Base-by-base conservation (phyloP, 2,797 vertebrate genomes). In the Rhodeus uyekii region DNA sequence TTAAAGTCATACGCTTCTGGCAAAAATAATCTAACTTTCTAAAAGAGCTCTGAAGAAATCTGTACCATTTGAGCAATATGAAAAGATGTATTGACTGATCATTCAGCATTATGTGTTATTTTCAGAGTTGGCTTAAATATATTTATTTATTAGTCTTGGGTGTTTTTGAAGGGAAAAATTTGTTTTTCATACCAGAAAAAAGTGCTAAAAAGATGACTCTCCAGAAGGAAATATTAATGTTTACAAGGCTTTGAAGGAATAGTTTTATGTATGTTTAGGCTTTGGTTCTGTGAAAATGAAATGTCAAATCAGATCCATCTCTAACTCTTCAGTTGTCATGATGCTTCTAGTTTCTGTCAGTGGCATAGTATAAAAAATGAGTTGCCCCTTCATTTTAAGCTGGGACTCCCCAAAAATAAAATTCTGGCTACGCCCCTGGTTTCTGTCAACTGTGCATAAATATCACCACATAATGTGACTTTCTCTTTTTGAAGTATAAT, bases 1-100 rank as follows among this genome's bases (percentile, higher is more conserved):
- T 82, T 67, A 58, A 82, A 76, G 71, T 46, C 13, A 29, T 18
- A n/a, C 34, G 65, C 46, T 81, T 74, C 60, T 81, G 39, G 32
- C 68, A 34, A 48, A 61, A 73, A 81, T 36, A 18, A 8, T 68
- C 12, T 8, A 46, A 46, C 29, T 61, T 81, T 73, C 29, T 38
- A 2, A 81, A 61, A 61, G 32, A 72, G 22, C n/a, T 44, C 27
- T 24, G 24, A 44, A 60, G 50, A 27, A 44, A 18, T 24, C 1
- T 48, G 27, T 34, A 24, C 13, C 27, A 61, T 72, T 72, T 38
- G 13, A 34, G 7, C 53, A 44, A 71, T 29, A 50, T 3, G 5
- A 42, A 63, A 46, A 64, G 7, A 32, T 60, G 36, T 60, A 19
- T 16, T 60, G 69, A 44, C 14, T 69, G 19, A 42, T 27, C 42